Base-by-base conservation (phyloP, 2,888 invertebrate species). In the Prenolepis imparis region DNA sequence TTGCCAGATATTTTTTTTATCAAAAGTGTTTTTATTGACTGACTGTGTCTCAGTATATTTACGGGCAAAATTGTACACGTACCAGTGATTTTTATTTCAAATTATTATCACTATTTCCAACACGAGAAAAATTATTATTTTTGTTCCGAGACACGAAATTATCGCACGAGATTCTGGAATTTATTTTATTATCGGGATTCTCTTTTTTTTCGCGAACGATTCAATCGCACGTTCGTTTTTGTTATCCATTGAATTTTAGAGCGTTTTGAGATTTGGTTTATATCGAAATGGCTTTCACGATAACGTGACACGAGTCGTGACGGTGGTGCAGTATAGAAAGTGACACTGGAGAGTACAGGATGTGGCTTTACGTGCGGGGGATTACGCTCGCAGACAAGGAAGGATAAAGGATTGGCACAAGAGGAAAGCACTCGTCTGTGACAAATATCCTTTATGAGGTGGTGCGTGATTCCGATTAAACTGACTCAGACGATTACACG, bases 361-460 rank as follows among this genome's bases (percentile, higher is more conserved):
- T 36, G 36, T 18, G 44, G 41, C 12, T 24, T 68, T 36, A 21
- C 18, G 57, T 32, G 41, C 59, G 73, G 15, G 12, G 8, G 12
- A 72, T 68, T 18, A 70, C 72, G n/a, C 21, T 44, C 41, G 57
- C 11, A 72, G 44, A 70, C 77, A 70, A 70, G 55, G 18, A 77
- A 61, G 72, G 24, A 72, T 72, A 59, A 82, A 86, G 36, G 84
- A 70, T 85, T 85, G 48, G 66, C 82, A 44, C 78, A 41, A 48
- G 63, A 57, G 41, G 32, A 85, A 68, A 82, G 68, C 72, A 21
- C 70, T 75, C 61, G 75, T 48, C 73, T 41, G 52, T 63, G 80
- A 68, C 80, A 81, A 85, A 81, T 86, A 52, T 72, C 80, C 84
- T 82, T 52, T 72, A 88, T 90, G 90, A 90, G 88, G 90, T 89